These are phyloP conservation scores for Pristionchus exspectatus DNA, from an alignment of 2,888 invertebrate species.

Conservation along the genomic window DNA sequence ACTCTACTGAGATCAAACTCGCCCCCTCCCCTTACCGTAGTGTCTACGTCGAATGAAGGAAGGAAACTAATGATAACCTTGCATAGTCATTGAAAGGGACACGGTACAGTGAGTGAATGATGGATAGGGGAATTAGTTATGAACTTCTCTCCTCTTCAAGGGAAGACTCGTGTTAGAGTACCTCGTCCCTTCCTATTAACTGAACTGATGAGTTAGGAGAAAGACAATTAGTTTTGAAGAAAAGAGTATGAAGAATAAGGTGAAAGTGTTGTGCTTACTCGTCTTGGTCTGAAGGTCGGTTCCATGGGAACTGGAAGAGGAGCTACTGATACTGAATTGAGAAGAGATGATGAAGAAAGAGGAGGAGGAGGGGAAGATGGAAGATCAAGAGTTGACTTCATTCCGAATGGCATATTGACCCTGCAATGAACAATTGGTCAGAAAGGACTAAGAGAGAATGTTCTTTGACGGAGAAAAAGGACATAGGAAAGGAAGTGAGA, in stretches of 20 bases:
- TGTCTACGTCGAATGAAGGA: neutral
- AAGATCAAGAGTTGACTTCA: constrained; percentile 45
- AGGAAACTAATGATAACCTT: neutral
- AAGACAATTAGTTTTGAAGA: neutral
- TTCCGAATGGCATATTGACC: constrained; percentile 46
- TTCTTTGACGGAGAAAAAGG: neutral
- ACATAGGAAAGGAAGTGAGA: neutral
- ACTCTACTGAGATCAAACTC: neutral
- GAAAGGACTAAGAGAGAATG: neutral
- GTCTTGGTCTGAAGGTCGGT: constrained; percentile 18
- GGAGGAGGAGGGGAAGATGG: constrained; percentile 43
- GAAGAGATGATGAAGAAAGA: constrained; percentile 38
- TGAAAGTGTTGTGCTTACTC: neutral
- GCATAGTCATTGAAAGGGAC: neutral
- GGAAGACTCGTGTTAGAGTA: neutral
- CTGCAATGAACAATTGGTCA: neutral
- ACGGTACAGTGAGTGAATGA: neutral
- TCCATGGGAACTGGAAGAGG: constrained; percentile 46
- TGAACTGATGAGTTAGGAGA: neutral
- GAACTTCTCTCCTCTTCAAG: neutral
- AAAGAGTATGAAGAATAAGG: neutral
- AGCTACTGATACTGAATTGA: constrained; percentile 12
- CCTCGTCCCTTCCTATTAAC: neutral
- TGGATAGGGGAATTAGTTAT: neutral
- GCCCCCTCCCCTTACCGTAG: neutral